Evolutionary conservation across 2,113 vertebrate species (phyloP).

Genomic region (Salvelinus alpinus): DNA sequence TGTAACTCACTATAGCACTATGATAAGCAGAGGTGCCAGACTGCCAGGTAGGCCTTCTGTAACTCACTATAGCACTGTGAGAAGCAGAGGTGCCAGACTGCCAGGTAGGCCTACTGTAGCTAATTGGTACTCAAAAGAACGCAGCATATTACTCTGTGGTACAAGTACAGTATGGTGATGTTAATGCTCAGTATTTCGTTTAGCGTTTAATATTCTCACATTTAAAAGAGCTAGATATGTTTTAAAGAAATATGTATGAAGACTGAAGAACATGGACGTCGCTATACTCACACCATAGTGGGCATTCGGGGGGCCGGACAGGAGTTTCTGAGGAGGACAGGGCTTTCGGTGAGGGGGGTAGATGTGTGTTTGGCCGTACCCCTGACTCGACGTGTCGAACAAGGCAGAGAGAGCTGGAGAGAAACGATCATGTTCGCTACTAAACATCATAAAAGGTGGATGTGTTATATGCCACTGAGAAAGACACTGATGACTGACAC

Average conservation of each 20-base stretch:
- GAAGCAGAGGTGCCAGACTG: conserved; percentile 12
- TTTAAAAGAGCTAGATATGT: not conserved
- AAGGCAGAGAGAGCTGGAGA: conserved; percentile 72
- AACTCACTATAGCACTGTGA: conserved; percentile 13
- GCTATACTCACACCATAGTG: conserved; percentile 85
- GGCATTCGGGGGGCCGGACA: conserved; percentile 75
- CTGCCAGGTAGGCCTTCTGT: too few species aligned
- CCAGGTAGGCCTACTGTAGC: not conserved
- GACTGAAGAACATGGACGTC: not conserved
- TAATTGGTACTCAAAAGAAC: not conserved
- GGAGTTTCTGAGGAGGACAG: conserved; percentile 76
- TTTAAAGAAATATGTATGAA: too few species aligned
- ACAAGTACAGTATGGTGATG: not conserved
- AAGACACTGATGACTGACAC: too few species aligned
- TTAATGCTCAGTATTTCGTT: too few species aligned
- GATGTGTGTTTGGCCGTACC: conserved; percentile 57
- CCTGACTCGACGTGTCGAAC: conserved; percentile 85
- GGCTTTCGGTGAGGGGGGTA: conserved; percentile 75
- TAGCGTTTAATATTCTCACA: not conserved
- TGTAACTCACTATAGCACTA: not conserved
- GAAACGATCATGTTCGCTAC: not conserved
- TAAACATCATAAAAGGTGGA: too few species aligned
- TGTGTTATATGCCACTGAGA: too few species aligned
- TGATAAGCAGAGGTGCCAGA: not conserved
- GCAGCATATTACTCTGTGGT: conserved; percentile 10